Conservation (phyloP, 2,113 vertebrate genomes). For the Amphiprion ocellaris region DNA sequence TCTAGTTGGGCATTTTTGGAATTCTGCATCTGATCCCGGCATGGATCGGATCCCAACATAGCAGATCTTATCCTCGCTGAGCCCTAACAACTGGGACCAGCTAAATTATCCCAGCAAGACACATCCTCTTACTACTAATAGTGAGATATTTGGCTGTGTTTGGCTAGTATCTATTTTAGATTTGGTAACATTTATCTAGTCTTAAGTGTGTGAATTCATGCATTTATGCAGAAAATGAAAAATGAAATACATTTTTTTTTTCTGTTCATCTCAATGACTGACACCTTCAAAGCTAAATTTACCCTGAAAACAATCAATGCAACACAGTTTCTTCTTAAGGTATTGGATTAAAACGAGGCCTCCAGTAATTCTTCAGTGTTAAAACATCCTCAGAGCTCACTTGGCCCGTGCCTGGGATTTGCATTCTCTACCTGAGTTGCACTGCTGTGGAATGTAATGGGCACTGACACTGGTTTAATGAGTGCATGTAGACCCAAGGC, state of each 20-base stretch:
- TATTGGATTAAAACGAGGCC: background rate
- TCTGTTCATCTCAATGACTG: conserved; percentile 1
- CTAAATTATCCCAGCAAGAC: conserved; percentile 47
- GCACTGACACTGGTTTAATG: conserved; percentile 77
- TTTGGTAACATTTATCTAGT: conserved; percentile 4
- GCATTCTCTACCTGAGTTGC: conserved; percentile 68
- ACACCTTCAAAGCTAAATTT: conserved; percentile 16
- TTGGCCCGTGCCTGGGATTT: conserved; percentile 47
- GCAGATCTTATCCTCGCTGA: conserved; percentile 74
- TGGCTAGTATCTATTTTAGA: conserved; percentile 36
- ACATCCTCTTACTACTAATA: conserved; percentile 44
- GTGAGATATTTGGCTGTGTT: conserved; percentile 42
- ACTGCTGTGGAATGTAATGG: conserved; percentile 77
- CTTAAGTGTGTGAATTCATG: conserved; percentile 1
- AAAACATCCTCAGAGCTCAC: conserved; percentile 2
- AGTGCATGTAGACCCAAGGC: conserved; percentile 77
- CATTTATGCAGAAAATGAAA: background rate
- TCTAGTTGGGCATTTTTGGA: conserved; percentile 80
- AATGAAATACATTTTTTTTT: background rate
- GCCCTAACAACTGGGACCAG: conserved; percentile 64
- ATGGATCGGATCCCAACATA: conserved; percentile 75
- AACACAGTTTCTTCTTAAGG: background rate
- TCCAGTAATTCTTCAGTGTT: background rate
- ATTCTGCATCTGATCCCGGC: conserved; percentile 83
- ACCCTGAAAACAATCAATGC: conserved; percentile 10